These are phyloP conservation scores for Iguana delicatissima DNA, from an alignment of 2,797 vertebrate genomes.

Conservation along the genomic window DNA sequence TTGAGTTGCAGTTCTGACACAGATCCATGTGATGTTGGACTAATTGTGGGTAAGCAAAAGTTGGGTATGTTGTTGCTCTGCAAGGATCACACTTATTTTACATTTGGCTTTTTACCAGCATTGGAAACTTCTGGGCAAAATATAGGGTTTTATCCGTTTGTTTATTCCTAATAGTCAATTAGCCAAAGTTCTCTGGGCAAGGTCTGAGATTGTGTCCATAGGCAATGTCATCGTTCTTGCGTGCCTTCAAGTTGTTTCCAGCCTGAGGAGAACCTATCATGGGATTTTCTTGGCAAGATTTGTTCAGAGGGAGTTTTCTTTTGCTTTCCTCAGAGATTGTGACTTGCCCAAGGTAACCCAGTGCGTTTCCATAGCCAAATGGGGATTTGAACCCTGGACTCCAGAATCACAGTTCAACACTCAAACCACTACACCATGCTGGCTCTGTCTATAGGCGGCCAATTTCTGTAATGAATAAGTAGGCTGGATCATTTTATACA, in stretches of 20 bases:
- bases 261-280: too few species aligned
- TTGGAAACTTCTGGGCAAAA: neutral
- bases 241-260: too few species aligned
- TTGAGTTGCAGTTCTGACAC: constrained; percentile 82
- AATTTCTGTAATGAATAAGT: neutral
- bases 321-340: too few species aligned
- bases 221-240: too few species aligned
- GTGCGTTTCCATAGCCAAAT: too few species aligned
- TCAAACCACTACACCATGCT: too few species aligned
- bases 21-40: constrained; percentile 83
- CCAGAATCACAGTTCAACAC: too few species aligned
- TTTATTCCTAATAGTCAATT: neutral
- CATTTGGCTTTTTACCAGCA: neutral
- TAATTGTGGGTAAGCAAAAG: constrained; percentile 82
- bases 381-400: too few species aligned
- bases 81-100: neutral
- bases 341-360: too few species aligned
- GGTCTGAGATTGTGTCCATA: neutral
- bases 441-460: neutral
- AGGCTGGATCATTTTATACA: neutral
- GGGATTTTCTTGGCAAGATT: too few species aligned
- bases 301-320: too few species aligned
- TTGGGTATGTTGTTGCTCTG: neutral
- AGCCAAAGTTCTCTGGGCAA: too few species aligned
- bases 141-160: neutral